Conservation (phyloP, 53 echinoderm and acorn worm genomes). For the Patiria pectinifera region DNA sequence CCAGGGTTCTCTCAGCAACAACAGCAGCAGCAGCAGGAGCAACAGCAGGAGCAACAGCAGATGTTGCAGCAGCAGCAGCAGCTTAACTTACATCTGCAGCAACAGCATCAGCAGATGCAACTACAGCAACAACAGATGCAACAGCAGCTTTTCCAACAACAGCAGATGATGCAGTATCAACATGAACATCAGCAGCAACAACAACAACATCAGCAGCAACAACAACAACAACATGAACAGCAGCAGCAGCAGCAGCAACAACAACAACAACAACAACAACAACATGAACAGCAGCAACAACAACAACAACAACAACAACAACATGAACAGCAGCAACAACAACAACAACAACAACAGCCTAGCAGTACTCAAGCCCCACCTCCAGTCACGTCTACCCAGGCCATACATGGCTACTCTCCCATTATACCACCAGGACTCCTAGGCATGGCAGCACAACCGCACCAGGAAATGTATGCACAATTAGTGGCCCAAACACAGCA, state of each 20-base stretch:
- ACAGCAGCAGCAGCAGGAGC: slow-evolving; percentile 13
- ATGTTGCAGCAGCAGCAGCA: slow-evolving; percentile 26
- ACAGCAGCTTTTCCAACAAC: slow-evolving; percentile 37
- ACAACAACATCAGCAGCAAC: slow-evolving; percentile 19
- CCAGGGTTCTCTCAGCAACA: background rate
- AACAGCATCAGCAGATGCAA: slow-evolving; percentile 24
- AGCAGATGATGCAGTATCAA: slow-evolving; percentile 10
- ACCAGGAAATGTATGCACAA: slow-evolving; percentile 7
- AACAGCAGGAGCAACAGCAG: slow-evolving; percentile 23
- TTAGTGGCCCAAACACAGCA: slow-evolving; percentile 21
- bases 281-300: slow-evolving; percentile 25
- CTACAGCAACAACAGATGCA: slow-evolving; percentile 32
- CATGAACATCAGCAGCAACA: slow-evolving; percentile 30
- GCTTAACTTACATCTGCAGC: slow-evolving; percentile 7
- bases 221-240: slow-evolving; percentile 37
- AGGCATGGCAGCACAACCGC: background rate
- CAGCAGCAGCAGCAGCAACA: slow-evolving; percentile 51
- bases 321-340: slow-evolving; percentile 11
- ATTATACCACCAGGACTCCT: background rate
- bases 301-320: background rate
- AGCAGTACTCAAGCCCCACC: slow-evolving; percentile 46
- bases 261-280: slow-evolving; percentile 20
- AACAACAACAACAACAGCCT: slow-evolving; percentile 17
- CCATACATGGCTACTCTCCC: background rate
- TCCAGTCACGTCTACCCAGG: background rate